These are phyloP conservation scores for Hirtodrosophila cameraria DNA, from an alignment of 2,888 invertebrate genomes.

Conservation along the genomic window DNA sequence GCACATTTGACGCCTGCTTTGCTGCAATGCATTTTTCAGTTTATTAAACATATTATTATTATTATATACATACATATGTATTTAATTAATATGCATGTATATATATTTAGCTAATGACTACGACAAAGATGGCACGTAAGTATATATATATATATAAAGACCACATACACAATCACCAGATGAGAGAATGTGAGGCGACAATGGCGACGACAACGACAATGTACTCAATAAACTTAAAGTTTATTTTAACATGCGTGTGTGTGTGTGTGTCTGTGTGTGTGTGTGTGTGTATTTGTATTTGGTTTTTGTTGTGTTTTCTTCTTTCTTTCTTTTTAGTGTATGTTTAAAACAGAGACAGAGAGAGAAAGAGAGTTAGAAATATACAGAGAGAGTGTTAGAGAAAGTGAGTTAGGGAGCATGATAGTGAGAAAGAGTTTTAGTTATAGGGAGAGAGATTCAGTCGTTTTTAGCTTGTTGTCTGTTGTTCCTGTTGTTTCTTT, in stretches of 20 bases:
- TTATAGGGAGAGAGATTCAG: slow-evolving; percentile 52
- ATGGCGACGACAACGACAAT: slow-evolving; percentile 71
- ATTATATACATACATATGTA: slow-evolving; percentile 15
- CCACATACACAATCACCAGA: slow-evolving; percentile 82
- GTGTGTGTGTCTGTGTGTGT: slow-evolving; percentile 19
- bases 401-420: slow-evolving; percentile 1
- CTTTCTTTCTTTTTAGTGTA: no score
- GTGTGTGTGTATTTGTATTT: background rate
- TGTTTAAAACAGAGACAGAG: slow-evolving; percentile 22
- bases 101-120: slow-evolving; percentile 76
- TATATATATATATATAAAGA: no score
- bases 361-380: slow-evolving; percentile 16
- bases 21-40: slow-evolving; percentile 30
- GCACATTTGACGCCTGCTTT: slow-evolving; percentile 52
- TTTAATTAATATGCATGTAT: no score
- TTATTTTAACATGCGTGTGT: slow-evolving; percentile 42
- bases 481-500: slow-evolving; percentile 41
- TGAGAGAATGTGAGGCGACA: slow-evolving; percentile 79
- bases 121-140: slow-evolving; percentile 82
- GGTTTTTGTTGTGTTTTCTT: background rate
- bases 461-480: slow-evolving; percentile 54
- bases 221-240: slow-evolving; percentile 63
- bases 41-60: slow-evolving; percentile 26
- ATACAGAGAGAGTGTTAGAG: slow-evolving; percentile 32
- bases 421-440: slow-evolving; percentile 21